Evolutionary conservation across 2,113 vertebrate genomes (phyloP).

Genomic region (Phyllopteryx taeniolatus): DNA sequence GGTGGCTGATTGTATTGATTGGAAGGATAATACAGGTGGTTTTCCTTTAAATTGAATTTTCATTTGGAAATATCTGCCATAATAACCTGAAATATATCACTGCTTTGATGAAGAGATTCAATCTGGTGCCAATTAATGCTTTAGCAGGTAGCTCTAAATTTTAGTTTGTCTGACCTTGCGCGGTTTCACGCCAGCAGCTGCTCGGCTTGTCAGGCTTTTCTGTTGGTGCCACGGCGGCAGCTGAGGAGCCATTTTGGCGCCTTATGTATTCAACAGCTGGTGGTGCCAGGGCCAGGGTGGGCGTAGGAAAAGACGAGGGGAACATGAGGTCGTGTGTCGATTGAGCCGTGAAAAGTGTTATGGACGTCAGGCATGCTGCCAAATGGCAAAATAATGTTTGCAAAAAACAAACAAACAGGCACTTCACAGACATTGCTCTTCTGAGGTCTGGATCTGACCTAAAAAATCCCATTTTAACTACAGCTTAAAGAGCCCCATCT

Average conservation of each 20-base stretch:
- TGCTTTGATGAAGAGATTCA: neutral
- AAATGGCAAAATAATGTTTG: slow-evolving; percentile 49
- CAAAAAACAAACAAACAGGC: slow-evolving; percentile 2
- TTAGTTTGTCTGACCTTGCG: slow-evolving; percentile 48
- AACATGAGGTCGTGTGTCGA: slow-evolving; percentile 24
- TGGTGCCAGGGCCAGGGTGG: slow-evolving; percentile 52
- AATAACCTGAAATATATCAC: neutral
- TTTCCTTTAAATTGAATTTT: neutral
- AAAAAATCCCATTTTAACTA: slow-evolving; percentile 33
- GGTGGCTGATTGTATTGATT: neutral
- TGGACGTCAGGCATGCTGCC: slow-evolving; percentile 44
- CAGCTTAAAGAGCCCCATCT: slow-evolving; percentile 30
- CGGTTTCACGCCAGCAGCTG: slow-evolving; percentile 51
- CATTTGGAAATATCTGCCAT: neutral
- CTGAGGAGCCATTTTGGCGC: slow-evolving; percentile 67
- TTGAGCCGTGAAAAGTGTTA: slow-evolving; percentile 49
- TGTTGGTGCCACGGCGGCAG: slow-evolving; percentile 52
- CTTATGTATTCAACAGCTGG: slow-evolving; percentile 69
- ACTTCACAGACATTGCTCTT: slow-evolving; percentile 16
- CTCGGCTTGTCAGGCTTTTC: slow-evolving; percentile 37
- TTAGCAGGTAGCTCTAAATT: slow-evolving; percentile 32
- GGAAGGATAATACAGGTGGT: neutral
- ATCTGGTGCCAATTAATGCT: neutral
- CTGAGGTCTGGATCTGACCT: slow-evolving; percentile 15
- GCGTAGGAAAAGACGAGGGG: slow-evolving; percentile 19